Conservation (phyloP, 23 tunicate genomes). For the Botrylloides violaceus region DNA sequence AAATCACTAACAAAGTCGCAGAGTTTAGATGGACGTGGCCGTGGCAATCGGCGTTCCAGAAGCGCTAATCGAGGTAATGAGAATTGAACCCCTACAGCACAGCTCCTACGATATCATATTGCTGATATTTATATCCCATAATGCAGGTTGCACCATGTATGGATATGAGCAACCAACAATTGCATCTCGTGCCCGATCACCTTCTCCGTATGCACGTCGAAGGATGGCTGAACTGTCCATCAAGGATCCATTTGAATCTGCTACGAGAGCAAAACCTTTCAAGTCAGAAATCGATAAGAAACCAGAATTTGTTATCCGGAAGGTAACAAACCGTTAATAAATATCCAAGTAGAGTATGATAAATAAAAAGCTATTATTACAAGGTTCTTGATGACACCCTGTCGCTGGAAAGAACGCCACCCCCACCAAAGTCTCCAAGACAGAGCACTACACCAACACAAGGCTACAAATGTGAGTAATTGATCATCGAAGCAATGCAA, state of each 20-base stretch:
- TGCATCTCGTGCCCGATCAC: slow-evolving; percentile 86
- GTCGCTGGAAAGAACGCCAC: slow-evolving; percentile 55
- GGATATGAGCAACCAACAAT: slow-evolving; percentile 91
- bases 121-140: no score
- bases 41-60: slow-evolving; percentile 26
- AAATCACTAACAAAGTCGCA: neutral
- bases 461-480: no score
- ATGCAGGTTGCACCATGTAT: slow-evolving; percentile 38
- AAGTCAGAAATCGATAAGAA: slow-evolving; percentile 60
- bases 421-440: slow-evolving; percentile 53
- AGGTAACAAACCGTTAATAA: no score
- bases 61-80: slow-evolving; percentile 47
- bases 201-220: slow-evolving; percentile 82
- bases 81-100: no score
- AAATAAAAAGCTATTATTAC: neutral
- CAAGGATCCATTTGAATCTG: slow-evolving; percentile 84
- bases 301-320: slow-evolving; percentile 83
- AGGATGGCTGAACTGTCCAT: slow-evolving; percentile 91
- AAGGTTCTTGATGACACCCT: slow-evolving; percentile 53
- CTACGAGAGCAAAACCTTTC: slow-evolving; percentile 51
- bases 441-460: neutral
- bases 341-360: neutral
- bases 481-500: no score
- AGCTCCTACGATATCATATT: no score
- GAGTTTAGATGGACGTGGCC: slow-evolving; percentile 13